Percentiles rank a stretch among this genome's conserved stretches.
Evolutionary conservation across 2,113 vertebrate genomes (phyloP).

Genomic region (Myotis yumanensis): DNA sequence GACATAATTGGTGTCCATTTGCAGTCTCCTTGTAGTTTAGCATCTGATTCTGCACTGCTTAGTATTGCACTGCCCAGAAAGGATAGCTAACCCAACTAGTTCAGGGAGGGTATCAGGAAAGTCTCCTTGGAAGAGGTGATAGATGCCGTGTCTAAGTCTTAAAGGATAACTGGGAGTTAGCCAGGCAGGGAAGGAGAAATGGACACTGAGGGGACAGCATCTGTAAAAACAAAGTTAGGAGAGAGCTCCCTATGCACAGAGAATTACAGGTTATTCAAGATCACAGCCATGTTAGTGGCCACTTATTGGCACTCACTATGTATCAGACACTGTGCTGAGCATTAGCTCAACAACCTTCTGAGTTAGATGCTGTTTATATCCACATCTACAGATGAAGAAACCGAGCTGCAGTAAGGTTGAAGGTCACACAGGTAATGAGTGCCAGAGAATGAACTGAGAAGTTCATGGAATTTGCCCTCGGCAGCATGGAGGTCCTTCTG

Average conservation of each 20-base stretch:
- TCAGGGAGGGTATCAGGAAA: neutral
- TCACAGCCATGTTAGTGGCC: neutral
- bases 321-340: too few species aligned
- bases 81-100: neutral
- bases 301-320: neutral
- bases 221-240: neutral
- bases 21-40: too few species aligned
- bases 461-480: neutral
- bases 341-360: neutral
- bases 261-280: neutral
- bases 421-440: too few species aligned
- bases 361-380: neutral
- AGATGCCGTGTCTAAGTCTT: neutral
- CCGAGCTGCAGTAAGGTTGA: fast-evolving
- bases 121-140: neutral
- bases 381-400: neutral
- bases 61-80: neutral
- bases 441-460: neutral
- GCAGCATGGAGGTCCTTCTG: neutral
- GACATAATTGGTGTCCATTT: neutral
- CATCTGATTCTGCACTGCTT: too few species aligned
- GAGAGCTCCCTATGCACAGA: neutral
- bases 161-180: neutral
- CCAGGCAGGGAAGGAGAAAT: neutral
- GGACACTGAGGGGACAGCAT: neutral